Evolutionary conservation across 1,140 invertebrate genomes (phyloP), one percentile per base, ranked within the genome.

Genomic region (Drosophila sproati): DNA sequence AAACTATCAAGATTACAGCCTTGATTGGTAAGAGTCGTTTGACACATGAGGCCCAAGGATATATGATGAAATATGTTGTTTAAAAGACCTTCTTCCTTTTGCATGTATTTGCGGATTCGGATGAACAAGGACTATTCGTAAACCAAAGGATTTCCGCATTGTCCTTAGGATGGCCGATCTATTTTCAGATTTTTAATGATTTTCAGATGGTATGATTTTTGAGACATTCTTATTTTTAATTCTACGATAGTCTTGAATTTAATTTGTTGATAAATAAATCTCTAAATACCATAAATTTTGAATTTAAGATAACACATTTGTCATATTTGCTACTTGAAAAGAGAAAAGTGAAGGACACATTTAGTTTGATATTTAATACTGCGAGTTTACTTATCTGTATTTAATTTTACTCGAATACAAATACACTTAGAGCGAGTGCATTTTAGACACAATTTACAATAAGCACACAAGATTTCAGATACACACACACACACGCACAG

Each of bases 291-390:
- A 10, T 41, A 10, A 41, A 43, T n/a, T 43, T 43, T 43, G 39
- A 43, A n/a, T n/a, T 43, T 43, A 43, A 43, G 39, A 43, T 4
- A 43, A 43, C 39, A 43, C 39, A 41, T n/a, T 10, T 37, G 35
- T 37, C 5, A 5, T 37, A 37, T 10, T 10, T 41, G 35, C 35
- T 47, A 29, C 45, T 3, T 47, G 4, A 29, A 6, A 20, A 20
- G 10, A n/a, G 4, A 43, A 28, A 56, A 41, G 28, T 28, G 32
- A 76, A 69, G 34, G 68, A 37, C 56, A 29, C 41, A 52, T 55
- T 59, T 54, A 35, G 62, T 80, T 69, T 77, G 77, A 85, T 83
- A 73, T 69, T 76, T 20, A 43, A 20, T 32, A 61, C 47, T n/a
- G 37, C 28, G 39, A 29, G 29, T 45, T 41, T 28, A 37, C 66